A percentile compares a stretch with the other conserved stretches of the same genome.
These are phyloP conservation scores for Ooceraea biroi DNA, from an alignment of 1,140 invertebrate genomes.

Conservation along the genomic window DNA sequence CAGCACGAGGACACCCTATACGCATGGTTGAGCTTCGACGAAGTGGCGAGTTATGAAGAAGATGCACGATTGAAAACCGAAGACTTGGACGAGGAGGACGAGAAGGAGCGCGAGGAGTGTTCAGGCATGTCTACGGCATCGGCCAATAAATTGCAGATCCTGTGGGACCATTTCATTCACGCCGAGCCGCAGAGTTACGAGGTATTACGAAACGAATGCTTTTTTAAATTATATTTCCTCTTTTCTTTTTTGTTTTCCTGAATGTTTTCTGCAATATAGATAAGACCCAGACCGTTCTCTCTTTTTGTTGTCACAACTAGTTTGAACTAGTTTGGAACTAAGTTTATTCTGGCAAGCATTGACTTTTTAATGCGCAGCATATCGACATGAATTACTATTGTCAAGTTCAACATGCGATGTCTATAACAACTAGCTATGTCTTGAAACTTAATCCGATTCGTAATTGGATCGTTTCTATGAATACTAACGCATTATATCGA, in stretches of 20 bases:
- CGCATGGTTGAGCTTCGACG: conserved; percentile 67
- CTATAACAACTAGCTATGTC: background rate
- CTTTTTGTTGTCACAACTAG: background rate
- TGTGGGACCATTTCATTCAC: conserved; percentile 88
- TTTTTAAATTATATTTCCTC: background rate
- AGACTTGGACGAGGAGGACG: conserved; percentile 70
- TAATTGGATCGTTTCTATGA: conserved; percentile 35
- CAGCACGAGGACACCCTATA: conserved; percentile 51
- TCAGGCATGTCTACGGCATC: conserved; percentile 71
- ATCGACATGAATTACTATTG: conserved; percentile 13
- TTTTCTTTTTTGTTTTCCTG: background rate
- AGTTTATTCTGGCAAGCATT: background rate
- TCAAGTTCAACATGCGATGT: conserved; percentile 11
- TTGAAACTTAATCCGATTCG: background rate
- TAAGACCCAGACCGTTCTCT: too few species aligned
- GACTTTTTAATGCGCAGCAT: background rate
- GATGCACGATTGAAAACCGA: conserved; percentile 65
- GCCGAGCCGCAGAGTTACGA: conserved; percentile 88
- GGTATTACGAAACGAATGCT: conserved; percentile 78
- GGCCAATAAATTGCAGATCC: conserved; percentile 79
- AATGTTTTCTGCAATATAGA: background rate
- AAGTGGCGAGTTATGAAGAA: conserved; percentile 65
- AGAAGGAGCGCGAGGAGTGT: conserved; percentile 63
- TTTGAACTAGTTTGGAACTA: background rate
- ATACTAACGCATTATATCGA: background rate